Conservation (phyloP, 2,113 vertebrate genomes). For the Oreotragus oreotragus region DNA sequence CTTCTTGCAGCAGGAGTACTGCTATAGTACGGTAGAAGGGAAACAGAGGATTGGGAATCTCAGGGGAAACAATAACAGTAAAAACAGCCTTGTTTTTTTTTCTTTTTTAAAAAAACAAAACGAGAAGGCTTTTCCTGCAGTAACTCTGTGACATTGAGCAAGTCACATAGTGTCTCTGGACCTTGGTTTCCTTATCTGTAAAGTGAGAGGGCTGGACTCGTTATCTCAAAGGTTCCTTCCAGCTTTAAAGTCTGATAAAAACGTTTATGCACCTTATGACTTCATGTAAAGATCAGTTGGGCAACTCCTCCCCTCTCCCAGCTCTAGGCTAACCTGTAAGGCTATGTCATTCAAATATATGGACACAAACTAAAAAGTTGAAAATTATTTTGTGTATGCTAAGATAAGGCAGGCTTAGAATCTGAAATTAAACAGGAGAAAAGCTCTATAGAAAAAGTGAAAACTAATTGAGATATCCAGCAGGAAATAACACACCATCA, state of each 20-base stretch:
- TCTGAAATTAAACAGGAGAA: slow-evolving; percentile 29
- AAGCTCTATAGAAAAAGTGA: not conserved
- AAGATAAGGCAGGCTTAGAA: not conserved
- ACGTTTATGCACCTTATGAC: not conserved
- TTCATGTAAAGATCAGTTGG: not conserved
- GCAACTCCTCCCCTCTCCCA: not conserved
- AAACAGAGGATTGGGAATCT: not conserved
- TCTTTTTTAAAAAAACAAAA: not conserved
- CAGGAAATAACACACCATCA: not conserved
- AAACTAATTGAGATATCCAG: not conserved
- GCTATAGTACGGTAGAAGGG: not conserved
- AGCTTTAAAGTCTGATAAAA: slow-evolving; percentile 36
- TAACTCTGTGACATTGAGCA: not conserved
- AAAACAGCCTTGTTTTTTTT: not conserved
- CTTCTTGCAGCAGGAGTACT: not conserved
- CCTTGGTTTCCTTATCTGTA: slow-evolving; percentile 57
- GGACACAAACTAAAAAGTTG: not conserved
- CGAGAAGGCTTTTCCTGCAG: not conserved
- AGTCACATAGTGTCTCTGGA: slow-evolving; percentile 24
- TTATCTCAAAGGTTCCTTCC: slow-evolving; percentile 2
- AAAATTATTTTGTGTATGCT: not conserved
- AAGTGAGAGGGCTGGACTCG: slow-evolving; percentile 2
- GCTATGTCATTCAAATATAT: not conserved
- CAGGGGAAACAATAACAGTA: not conserved
- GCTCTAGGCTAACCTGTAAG: not conserved